A percentile compares a stretch with the other conserved stretches of the same genome.
phyloP scores from a whole-genome alignment of 2,113 vertebrate species.

The Clinocottus analis region DNA sequence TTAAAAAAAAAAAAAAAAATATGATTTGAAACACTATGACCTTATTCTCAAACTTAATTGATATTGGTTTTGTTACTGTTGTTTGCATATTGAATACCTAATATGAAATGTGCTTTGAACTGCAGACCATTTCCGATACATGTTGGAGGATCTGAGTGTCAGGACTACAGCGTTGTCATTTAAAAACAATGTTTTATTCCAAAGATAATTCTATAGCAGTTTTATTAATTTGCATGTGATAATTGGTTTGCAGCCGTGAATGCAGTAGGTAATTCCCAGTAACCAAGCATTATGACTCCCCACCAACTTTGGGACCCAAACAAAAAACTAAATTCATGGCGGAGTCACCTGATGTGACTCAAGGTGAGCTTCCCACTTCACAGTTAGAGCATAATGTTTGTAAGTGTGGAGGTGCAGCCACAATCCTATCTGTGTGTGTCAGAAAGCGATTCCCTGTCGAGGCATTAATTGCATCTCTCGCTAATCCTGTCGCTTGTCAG shows the following conservation, averaged over 20 bases:
- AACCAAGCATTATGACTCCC: constrained; percentile 39
- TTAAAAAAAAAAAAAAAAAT: too few species aligned
- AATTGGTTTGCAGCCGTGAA: constrained; percentile 65
- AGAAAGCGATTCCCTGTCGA: constrained; percentile 65
- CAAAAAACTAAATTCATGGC: constrained; percentile 53
- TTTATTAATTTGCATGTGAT: constrained; percentile 75
- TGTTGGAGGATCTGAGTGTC: constrained; percentile 50
- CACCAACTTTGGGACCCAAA: constrained; percentile 27
- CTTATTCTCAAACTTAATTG: constrained; percentile 33
- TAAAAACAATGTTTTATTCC: constrained; percentile 45
- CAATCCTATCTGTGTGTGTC: constrained; percentile 70
- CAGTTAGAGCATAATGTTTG: constrained; percentile 41
- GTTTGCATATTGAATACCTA: constrained; percentile 59
- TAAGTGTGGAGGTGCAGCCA: constrained; percentile 37
- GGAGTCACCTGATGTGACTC: constrained; percentile 58
- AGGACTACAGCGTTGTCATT: constrained; percentile 52
- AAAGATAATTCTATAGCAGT: constrained; percentile 57
- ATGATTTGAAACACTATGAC: constrained; percentile 28
- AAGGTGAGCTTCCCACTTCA: constrained; percentile 67
- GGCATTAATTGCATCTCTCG: constrained; percentile 79
- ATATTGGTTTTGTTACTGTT: constrained; percentile 49
- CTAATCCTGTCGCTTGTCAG: constrained; percentile 73
- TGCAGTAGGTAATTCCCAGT: constrained; percentile 55
- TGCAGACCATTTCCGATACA: constrained; percentile 18
- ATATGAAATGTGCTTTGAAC: constrained; percentile 60